Evolutionary conservation across 1,140 invertebrate species (phyloP), one percentile per base, ranked within the genome.

Genomic region (Antheraea pernyi): DNA sequence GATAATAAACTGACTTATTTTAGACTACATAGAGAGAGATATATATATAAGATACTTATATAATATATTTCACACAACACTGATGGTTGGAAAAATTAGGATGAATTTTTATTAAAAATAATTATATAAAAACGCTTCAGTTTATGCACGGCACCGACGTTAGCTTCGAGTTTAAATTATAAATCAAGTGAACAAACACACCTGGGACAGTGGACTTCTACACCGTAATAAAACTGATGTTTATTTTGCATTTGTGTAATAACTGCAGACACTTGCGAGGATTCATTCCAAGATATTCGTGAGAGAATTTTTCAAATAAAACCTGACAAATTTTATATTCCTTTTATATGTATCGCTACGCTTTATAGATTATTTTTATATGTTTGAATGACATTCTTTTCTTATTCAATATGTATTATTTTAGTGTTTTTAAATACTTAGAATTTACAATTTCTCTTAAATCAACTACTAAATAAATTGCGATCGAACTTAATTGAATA

Each of bases 161-260:
- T 36, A 62, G 69, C 70, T 65, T 68, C 67, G 46, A 72, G 75
- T 70, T 79, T 83, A 77, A 83, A 81, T 81, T 81, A 83, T 81
- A 77, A 81, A 81, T 79, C 77, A 79, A 58, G 72, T 61, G 75
- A 71, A 73, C 62, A 39, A 71, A 39, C 70, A 59, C 81, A 83
- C 79, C 81, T 83, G 81, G 67, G 75, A 72, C 75, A 37, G 59
- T 53, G 71, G 75, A 83, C 75, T 70, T 61, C 60, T 61, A 22
- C 66, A 69, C 63, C 67, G 74, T 59, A 71, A 75, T 80, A 73
- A 75, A 63, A 67, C 67, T 64, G 46, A 73, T 72, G 76, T 80
- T 77, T 80, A 75, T 78, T 74, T 76, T 77, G 48, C 61, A 63
- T 65, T 42, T 42, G 64, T 19, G 42, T 65, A 19, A 65, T 65